These are phyloP conservation scores for Glaucomys volans DNA, from an alignment of 2,113 vertebrate species.

Conservation along the genomic window DNA sequence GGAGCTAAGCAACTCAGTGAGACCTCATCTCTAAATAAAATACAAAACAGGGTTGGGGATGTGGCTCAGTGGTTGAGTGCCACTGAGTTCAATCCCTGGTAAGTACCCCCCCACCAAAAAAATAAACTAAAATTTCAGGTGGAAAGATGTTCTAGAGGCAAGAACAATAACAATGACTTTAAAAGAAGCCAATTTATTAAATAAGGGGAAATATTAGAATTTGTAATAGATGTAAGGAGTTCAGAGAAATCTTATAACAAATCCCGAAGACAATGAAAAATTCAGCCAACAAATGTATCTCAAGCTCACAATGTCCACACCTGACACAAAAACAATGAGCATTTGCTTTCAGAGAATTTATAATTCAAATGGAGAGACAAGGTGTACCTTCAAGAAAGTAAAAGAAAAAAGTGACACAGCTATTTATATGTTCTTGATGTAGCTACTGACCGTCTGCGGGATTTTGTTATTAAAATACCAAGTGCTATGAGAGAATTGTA, in stretches of 20 bases:
- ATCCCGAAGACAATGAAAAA: background rate
- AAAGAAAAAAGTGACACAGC: background rate
- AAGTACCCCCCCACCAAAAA: no score
- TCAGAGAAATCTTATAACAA: background rate
- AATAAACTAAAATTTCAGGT: background rate
- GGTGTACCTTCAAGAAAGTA: background rate
- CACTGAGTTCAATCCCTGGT: no score
- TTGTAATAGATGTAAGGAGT: background rate
- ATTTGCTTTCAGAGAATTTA: constrained; percentile 49
- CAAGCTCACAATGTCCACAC: background rate
- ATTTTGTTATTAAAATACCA: background rate
- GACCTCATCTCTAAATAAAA: no score
- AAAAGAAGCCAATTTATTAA: constrained; percentile 28
- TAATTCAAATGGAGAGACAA: background rate
- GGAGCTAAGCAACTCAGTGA: no score
- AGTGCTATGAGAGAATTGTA: background rate
- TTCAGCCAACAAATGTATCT: background rate
- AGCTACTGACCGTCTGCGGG: background rate
- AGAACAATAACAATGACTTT: background rate
- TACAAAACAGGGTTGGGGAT: no score
- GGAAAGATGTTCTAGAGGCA: constrained; percentile 12
- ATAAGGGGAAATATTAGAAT: background rate
- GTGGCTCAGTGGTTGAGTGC: no score
- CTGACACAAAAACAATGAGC: background rate
- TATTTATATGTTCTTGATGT: background rate